Conservation (phyloP, 2,888 invertebrate species). For the Reticulitermes lucifugus region DNA sequence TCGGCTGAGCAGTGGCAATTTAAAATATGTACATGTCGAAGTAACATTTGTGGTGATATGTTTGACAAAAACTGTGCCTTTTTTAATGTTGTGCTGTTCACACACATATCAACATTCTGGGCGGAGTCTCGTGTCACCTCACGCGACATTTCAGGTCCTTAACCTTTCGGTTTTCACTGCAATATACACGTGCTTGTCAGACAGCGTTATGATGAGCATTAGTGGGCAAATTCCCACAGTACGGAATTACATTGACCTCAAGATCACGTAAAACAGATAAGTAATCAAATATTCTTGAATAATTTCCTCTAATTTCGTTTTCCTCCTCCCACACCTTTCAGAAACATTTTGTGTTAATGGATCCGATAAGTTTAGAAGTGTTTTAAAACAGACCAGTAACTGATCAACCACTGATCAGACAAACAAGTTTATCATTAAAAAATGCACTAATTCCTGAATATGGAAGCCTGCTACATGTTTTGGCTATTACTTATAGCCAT, state of each 20-base stretch:
- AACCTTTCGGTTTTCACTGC: not conserved
- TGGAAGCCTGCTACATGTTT: too few relatives aligned
- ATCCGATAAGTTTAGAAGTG: not conserved
- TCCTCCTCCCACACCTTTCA: not conserved
- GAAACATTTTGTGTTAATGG: not conserved
- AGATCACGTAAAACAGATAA: too few relatives aligned
- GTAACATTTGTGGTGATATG: too few relatives aligned
- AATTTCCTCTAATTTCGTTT: too few relatives aligned
- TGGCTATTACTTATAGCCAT: too few relatives aligned
- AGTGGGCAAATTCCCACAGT: too few relatives aligned
- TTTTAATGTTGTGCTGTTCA: not conserved
- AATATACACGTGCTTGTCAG: too few relatives aligned
- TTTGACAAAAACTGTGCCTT: not conserved
- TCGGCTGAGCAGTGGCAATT: not conserved
- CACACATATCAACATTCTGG: not conserved
- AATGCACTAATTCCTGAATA: too few relatives aligned
- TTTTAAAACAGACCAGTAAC: not conserved
- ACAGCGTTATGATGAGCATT: too few relatives aligned
- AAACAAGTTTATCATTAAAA: not conserved
- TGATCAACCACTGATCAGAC: not conserved
- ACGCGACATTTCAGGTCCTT: not conserved
- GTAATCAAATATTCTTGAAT: too few relatives aligned
- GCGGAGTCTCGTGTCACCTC: not conserved
- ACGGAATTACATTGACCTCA: too few relatives aligned
- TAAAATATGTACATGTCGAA: not conserved